Percentiles rank a stretch among this genome's conserved stretches.
Evolutionary conservation across 2,797 vertebrate species (phyloP).

Genomic region (Acanthurus tractus): DNA sequence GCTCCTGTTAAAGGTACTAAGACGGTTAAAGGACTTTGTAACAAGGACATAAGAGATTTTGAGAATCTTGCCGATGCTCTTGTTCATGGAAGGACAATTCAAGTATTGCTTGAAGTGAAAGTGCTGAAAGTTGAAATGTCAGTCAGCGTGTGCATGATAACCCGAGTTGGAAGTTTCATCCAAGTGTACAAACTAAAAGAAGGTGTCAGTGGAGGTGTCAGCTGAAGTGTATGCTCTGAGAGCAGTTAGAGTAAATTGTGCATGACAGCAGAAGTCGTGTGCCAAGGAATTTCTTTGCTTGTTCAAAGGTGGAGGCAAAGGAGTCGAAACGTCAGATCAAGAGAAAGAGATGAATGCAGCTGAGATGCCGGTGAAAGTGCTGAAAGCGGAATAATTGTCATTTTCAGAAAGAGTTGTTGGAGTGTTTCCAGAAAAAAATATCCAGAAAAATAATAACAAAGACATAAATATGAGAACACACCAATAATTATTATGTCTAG

Average conservation of each 20-base stretch:
- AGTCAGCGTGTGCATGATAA: neutral
- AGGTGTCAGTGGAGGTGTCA: neutral
- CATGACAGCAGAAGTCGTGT: neutral
- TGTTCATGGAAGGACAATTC: neutral
- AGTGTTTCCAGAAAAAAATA: conserved; percentile 9
- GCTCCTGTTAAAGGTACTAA: neutral
- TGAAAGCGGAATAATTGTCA: neutral
- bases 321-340: conserved; percentile 10
- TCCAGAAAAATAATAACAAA: neutral
- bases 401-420: neutral
- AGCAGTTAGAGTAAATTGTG: conserved; percentile 3
- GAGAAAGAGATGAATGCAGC: conserved; percentile 8
- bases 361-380: neutral
- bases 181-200: conserved; percentile 3
- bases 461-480: neutral
- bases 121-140: neutral
- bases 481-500: neutral
- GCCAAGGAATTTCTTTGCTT: neutral
- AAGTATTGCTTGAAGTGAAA: neutral
- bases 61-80: neutral
- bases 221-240: conserved; percentile 11
- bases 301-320: neutral
- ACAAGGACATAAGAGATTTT: no score
- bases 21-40: neutral
- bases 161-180: neutral